Conservation (phyloP, 2,888 invertebrate genomes). For the Eupithecia tripunctaria region DNA sequence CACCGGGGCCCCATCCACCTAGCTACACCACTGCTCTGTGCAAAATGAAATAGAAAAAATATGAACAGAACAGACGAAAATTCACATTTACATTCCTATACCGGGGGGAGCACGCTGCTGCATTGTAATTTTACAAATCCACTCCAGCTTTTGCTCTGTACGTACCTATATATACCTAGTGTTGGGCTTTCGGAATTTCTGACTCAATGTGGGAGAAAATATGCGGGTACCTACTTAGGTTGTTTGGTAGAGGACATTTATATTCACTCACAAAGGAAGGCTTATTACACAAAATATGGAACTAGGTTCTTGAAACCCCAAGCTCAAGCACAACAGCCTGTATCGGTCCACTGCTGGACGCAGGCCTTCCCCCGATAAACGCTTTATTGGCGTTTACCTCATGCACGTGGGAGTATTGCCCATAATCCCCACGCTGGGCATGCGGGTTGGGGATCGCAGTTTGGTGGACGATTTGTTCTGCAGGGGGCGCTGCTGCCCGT, state of each 20-base stretch:
- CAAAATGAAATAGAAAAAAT: conserved; percentile 41
- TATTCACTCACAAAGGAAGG: not conserved
- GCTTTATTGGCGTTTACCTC: too few relatives aligned
- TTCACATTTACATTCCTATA: conserved; percentile 43
- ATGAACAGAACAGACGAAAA: conserved; percentile 39
- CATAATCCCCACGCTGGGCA: too few relatives aligned
- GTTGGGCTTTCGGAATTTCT: conserved; percentile 23
- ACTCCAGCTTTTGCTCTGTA: conserved; percentile 28
- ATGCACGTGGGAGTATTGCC: too few relatives aligned
- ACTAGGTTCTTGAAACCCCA: not conserved
- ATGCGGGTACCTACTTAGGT: conserved; percentile 4
- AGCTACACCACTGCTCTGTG: too few relatives aligned
- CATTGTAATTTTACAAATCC: conserved; percentile 41
- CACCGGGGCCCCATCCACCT: too few relatives aligned
- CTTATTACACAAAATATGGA: not conserved
- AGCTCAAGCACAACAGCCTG: too few relatives aligned
- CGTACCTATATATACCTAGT: too few relatives aligned
- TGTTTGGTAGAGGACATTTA: not conserved
- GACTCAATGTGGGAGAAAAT: conserved; percentile 20
- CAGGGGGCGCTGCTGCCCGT: too few relatives aligned
- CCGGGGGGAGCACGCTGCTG: conserved; percentile 29
- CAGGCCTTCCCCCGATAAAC: too few relatives aligned
- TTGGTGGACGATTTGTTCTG: too few relatives aligned
- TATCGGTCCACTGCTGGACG: too few relatives aligned
- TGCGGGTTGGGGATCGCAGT: too few relatives aligned